Percentiles rank a stretch among this genome's conserved stretches.
Conservation (phyloP, 1,140 invertebrate genomes). For the Dendrolimus kikuchii region DNA sequence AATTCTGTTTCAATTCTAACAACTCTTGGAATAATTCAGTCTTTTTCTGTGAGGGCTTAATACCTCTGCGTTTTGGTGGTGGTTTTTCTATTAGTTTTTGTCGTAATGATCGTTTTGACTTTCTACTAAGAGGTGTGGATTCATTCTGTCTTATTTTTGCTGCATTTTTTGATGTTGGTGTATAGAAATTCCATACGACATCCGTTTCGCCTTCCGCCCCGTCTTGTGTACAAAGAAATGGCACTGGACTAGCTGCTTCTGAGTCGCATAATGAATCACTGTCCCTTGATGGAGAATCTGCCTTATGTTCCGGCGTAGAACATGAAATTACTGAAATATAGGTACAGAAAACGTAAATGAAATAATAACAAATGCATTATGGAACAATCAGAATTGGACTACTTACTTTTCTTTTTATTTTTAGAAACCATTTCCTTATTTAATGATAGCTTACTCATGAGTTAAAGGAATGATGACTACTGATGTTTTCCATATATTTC, state of each 20-base stretch:
- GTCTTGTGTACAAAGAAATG: slow-evolving; percentile 69
- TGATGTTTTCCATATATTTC: background rate
- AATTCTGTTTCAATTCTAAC: slow-evolving; percentile 60
- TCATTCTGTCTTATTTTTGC: slow-evolving; percentile 28
- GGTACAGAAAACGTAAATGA: background rate
- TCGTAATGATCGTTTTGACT: slow-evolving; percentile 35
- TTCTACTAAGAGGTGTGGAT: slow-evolving; percentile 55
- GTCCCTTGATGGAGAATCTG: slow-evolving; percentile 57
- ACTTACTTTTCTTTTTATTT: slow-evolving; percentile 49
- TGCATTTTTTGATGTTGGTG: slow-evolving; percentile 45
- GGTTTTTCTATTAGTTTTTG: slow-evolving; percentile 48
- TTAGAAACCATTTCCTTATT: slow-evolving; percentile 45
- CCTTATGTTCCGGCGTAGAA: slow-evolving; percentile 53
- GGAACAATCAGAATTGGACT: background rate
- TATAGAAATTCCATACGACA: slow-evolving; percentile 70
- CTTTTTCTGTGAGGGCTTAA: slow-evolving; percentile 42
- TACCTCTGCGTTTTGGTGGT: slow-evolving; percentile 39
- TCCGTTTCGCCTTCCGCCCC: slow-evolving; percentile 62
- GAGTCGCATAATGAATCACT: slow-evolving; percentile 60
- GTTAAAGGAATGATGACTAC: background rate
- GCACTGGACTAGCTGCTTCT: slow-evolving; percentile 58
- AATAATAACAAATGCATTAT: background rate
- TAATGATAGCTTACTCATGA: slow-evolving; percentile 19
- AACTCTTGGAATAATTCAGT: slow-evolving; percentile 56
- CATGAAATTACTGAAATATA: slow-evolving; percentile 54